Evolutionary conservation across 2,113 vertebrate genomes (phyloP), one percentile per base, ranked within the genome.

Genomic region (Spizaetus ornatus): DNA sequence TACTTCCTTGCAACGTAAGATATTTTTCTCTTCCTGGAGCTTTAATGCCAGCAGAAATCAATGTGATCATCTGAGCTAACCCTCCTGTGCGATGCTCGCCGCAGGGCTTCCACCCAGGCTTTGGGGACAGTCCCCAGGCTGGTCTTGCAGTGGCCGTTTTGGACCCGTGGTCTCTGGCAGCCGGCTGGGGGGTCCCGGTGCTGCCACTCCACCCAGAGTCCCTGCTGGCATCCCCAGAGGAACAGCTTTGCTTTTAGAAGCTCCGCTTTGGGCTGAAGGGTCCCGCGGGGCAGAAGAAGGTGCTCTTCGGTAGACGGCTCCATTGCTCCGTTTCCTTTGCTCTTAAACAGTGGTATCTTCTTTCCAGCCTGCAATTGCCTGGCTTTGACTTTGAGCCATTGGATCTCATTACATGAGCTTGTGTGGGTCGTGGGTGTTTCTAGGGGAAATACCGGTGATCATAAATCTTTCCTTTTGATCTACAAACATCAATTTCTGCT

Each of bases 381-480:
- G 56, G 77, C 66, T 91, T 95, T 93, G 81, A 88, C 79, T 95
- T 70, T 3, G 19, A 95, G 88, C 52, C 42, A 27, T 19, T 50
- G 91, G 73, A 67, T 87, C 89, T 94, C 76, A 19, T 88, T 96
- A 50, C 0, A 0, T 8, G 73, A 93, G 93, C 53, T 53, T 19
- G 32, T 63, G 78, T 34, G 58, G 81, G 87, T 86, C 2, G 3
- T 45, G 89, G 62, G 74, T 67, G 84, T 85, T 96, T 93, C 82
- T 34, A 80, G 40, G 92, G 85, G 82, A 96, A 95, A 85, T 42
- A 93, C 89, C 42, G 2, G 66, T 69, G 45, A 53, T 94, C 86
- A 93, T 96, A 66, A 95, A 96, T 96, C 81, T 95, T 97, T 95
- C 94, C 56, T 88, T 96, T 93, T 97, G 66, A 97, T 95, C 91